Evolutionary conservation across 1,140 invertebrate species (phyloP).

Genomic region (Drosophila nannoptera): DNA sequence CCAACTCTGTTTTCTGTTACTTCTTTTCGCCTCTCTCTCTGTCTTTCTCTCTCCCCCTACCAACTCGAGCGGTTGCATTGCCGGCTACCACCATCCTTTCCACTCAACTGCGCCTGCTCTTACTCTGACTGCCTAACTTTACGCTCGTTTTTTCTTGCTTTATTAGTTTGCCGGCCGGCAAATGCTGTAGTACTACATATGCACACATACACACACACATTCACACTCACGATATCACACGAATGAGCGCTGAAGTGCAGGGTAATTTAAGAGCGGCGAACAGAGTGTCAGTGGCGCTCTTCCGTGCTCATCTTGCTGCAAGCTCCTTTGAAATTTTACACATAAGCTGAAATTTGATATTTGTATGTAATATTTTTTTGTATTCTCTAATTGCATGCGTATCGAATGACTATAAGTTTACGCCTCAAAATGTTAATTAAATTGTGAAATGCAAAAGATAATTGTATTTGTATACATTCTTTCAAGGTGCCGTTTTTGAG

Average conservation of each 20-base stretch:
- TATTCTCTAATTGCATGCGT: constrained; percentile 69
- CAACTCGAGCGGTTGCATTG: too few species aligned
- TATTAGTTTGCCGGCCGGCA: constrained; percentile 62
- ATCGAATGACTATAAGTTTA: constrained; percentile 57
- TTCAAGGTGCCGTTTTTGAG: background rate
- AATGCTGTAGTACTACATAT: constrained; percentile 22
- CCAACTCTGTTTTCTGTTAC: constrained; percentile 59
- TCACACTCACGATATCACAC: constrained; percentile 3
- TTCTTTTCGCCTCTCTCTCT: constrained; percentile 8
- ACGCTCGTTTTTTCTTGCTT: constrained; percentile 15
- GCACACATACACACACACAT: constrained; percentile 15
- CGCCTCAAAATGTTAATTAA: constrained; percentile 72
- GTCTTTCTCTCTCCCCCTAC: constrained; percentile 5
- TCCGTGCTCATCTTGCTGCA: constrained; percentile 4
- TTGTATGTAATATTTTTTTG: constrained; percentile 49
- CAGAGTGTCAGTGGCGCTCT: constrained; percentile 6
- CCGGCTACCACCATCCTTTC: background rate
- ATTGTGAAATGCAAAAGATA: constrained; percentile 66
- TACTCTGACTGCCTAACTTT: constrained; percentile 7
- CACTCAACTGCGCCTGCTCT: constrained; percentile 4
- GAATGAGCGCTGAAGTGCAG: constrained; percentile 14
- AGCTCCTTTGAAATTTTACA: constrained; percentile 17
- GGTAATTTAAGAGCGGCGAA: constrained; percentile 4
- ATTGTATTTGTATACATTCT: constrained; percentile 7
- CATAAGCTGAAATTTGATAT: constrained; percentile 37